Evolutionary conservation across 1,140 invertebrate species (phyloP).

Genomic region (Riptortus pedestris): DNA sequence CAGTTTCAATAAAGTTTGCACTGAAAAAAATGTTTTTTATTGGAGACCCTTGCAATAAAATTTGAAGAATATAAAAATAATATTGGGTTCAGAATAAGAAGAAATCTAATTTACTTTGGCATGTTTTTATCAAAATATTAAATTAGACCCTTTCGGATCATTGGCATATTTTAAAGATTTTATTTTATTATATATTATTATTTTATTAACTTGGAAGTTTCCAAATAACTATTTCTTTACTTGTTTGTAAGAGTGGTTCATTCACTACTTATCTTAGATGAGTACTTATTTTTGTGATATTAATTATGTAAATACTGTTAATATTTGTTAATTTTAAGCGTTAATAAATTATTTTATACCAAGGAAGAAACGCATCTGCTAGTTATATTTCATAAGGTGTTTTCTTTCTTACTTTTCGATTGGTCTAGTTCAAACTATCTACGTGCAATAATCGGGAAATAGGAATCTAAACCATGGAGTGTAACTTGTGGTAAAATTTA

Average conservation of each 20-base stretch:
- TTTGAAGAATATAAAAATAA: too few species aligned
- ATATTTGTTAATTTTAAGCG: constrained; percentile 2
- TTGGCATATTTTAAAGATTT: neutral
- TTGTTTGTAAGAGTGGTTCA: too few species aligned
- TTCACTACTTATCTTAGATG: too few species aligned
- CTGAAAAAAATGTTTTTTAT: too few species aligned
- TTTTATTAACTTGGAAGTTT: neutral
- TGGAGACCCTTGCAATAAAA: too few species aligned
- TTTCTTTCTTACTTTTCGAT: constrained; percentile 16
- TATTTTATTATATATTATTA: neutral
- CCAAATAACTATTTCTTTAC: too few species aligned
- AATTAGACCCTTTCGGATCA: neutral
- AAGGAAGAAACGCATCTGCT: neutral
- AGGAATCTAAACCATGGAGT: constrained; percentile 2
- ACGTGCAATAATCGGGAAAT: neutral
- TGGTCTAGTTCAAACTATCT: neutral
- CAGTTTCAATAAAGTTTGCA: too few species aligned
- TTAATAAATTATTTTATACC: constrained; percentile 6
- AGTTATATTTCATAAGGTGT: neutral
- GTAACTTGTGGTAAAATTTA: neutral
- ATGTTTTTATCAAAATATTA: neutral
- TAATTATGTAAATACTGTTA: constrained; percentile 16
- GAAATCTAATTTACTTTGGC: neutral
- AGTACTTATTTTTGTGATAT: constrained; percentile 12
- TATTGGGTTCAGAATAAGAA: too few species aligned